These are phyloP conservation scores for Dipodomys spectabilis DNA, from an alignment of 2,113 vertebrate genomes.

Conservation along the genomic window DNA sequence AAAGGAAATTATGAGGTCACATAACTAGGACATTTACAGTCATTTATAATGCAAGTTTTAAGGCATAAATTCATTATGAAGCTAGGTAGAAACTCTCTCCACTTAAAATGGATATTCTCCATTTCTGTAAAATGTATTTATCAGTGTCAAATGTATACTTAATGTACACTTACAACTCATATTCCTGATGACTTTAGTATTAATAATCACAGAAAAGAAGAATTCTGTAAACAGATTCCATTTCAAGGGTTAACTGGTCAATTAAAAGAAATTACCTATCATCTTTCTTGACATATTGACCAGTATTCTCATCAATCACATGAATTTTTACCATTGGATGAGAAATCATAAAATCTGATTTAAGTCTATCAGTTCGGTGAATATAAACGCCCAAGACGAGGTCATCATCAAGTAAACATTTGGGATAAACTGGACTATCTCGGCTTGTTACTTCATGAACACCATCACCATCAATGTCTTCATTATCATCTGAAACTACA, in stretches of 20 bases:
- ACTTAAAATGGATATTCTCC: neutral
- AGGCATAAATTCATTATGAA: conserved; percentile 16
- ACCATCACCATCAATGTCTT: conserved; percentile 74
- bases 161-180: neutral
- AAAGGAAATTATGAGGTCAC: conserved; percentile 19
- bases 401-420: conserved; percentile 87
- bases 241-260: neutral
- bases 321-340: conserved; percentile 97
- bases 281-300: conserved; percentile 94
- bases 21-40: conserved; percentile 7
- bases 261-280: conserved; percentile 89
- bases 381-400: conserved; percentile 94
- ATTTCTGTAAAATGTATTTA: neutral
- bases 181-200: neutral
- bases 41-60: conserved; percentile 39
- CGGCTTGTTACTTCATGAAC: conserved; percentile 80
- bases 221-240: conserved; percentile 29
- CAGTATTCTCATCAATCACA: conserved; percentile 92
- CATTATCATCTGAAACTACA: conserved; percentile 82
- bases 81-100: neutral
- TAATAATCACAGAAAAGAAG: neutral
- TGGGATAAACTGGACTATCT: conserved; percentile 80
- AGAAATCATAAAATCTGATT: conserved; percentile 92
- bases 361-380: conserved; percentile 94
- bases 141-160: neutral